Evolutionary conservation across 2,888 invertebrate genomes (phyloP), one percentile per base, ranked within the genome.

Genomic region (Cephus rjabovi): DNA sequence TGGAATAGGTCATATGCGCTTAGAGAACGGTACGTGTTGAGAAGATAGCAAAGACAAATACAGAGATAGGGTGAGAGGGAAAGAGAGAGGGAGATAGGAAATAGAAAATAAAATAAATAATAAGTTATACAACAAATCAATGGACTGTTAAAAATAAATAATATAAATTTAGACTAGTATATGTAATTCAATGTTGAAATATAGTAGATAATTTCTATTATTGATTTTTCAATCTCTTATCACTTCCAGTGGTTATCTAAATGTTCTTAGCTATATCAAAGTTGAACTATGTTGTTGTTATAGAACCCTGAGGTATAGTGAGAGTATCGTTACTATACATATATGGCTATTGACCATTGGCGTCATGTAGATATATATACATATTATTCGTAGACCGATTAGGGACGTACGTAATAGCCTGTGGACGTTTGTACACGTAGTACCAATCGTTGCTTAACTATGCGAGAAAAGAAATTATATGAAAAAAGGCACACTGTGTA

Each of bases 301-400:
- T 15, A 40, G 15, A 40, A 23, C 6, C 6, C 23, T 40, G 15
- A 40, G 40, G 40, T 15, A 40, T 6, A 40, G 15, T 23, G 6
- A 6, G 15, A 40, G 6, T 15, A 23, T 40, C 23, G 40, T 40
- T 23, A 40, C 23, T 40, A 1, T 23, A 40, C 40, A 23, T 40
- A 40, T 40, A 23, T 40, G 40, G 40, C 6, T 40, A 40, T 40
- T 77, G 74, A 56, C 12, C 73, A 81, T 78, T 80, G 76, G 12
- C 33, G 79, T 82, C 80, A 79, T 82, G 78, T 80, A 79, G 34
- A 75, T 68, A 11, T 71, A 71, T 33, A 71, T 71, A 31, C 30
- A 11, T 70, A 70, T 70, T 70, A 31, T 71, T 71, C 31, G 71
- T 31, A 33, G 71, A 15, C 4, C 31, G 71, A 71, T 71, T 71